Conservation (phyloP, 2,113 vertebrate genomes). For the Antechinus stuartii region DNA sequence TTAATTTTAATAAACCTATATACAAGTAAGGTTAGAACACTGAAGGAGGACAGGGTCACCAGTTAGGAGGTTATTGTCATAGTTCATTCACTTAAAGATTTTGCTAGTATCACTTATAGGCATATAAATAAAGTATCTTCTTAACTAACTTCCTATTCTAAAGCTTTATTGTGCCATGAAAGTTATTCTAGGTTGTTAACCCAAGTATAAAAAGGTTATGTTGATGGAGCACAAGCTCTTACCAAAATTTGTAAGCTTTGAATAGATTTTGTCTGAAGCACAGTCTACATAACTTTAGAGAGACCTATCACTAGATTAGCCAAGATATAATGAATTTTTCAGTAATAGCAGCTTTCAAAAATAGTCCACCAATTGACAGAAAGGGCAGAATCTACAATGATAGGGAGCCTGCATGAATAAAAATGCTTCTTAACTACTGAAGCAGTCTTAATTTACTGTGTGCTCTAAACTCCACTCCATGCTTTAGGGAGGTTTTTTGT, state of each 20-base stretch:
- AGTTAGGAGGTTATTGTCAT: not conserved
- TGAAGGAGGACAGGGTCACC: not conserved
- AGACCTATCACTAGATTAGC: not conserved
- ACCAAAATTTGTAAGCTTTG: not conserved
- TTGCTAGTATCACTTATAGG: not conserved
- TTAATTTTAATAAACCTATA: not conserved
- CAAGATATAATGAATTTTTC: not conserved
- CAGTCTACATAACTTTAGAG: not conserved
- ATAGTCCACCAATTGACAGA: not conserved
- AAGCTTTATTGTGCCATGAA: not conserved
- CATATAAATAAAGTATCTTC: not conserved
- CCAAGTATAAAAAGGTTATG: not conserved
- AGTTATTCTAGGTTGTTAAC: not conserved
- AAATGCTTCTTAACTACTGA: not conserved
- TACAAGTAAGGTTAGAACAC: not conserved
- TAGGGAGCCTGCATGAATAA: too few species aligned
- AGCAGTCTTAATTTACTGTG: not conserved
- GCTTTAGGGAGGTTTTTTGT: not conserved
- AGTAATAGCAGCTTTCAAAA: not conserved
- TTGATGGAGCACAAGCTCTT: not conserved
- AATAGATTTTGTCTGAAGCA: not conserved
- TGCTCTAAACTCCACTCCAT: not conserved
- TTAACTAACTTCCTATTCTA: not conserved
- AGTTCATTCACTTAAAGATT: not conserved
- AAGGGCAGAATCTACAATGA: too few species aligned